Percentiles rank a stretch among this genome's conserved stretches.
Evolutionary conservation across 2,888 invertebrate species (phyloP).

Genomic region (Clistopyga incitator): DNA sequence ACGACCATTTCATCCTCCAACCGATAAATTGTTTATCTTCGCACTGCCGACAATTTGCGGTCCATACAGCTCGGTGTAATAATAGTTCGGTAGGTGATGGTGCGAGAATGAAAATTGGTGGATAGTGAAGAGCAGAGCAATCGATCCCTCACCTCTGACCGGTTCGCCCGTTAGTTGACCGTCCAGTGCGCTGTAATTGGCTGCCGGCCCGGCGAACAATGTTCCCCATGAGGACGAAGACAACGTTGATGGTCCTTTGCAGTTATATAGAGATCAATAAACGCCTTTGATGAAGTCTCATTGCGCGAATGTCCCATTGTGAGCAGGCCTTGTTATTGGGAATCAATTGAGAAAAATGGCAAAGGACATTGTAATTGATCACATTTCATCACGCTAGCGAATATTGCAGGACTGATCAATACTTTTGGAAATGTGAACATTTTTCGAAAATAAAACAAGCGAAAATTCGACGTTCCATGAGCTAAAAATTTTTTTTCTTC

Average conservation of each 20-base stretch:
- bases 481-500: slow-evolving; percentile 21
- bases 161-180: slow-evolving; percentile 41
- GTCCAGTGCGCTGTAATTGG: slow-evolving; percentile 49
- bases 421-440: too few species aligned
- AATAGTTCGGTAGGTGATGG: slow-evolving; percentile 24
- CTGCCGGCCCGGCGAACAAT: slow-evolving; percentile 24
- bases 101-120: slow-evolving; percentile 30
- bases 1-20: slow-evolving; percentile 8
- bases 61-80: slow-evolving; percentile 19
- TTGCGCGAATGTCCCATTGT: neutral
- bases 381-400: too few species aligned
- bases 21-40: slow-evolving; percentile 32
- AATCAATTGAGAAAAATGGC: too few species aligned
- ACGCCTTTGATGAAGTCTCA: neutral
- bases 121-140: slow-evolving; percentile 8
- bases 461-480: neutral
- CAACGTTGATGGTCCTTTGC: slow-evolving; percentile 27
- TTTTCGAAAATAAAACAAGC: too few species aligned
- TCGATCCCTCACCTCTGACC: slow-evolving; percentile 55
- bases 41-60: neutral
- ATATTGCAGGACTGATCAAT: too few species aligned
- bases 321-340: neutral
- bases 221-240: slow-evolving; percentile 26
- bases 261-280: slow-evolving; percentile 33
- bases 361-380: too few species aligned